phyloP scores from a whole-genome alignment of 2,797 vertebrate species.

The Clarias pachynema region DNA sequence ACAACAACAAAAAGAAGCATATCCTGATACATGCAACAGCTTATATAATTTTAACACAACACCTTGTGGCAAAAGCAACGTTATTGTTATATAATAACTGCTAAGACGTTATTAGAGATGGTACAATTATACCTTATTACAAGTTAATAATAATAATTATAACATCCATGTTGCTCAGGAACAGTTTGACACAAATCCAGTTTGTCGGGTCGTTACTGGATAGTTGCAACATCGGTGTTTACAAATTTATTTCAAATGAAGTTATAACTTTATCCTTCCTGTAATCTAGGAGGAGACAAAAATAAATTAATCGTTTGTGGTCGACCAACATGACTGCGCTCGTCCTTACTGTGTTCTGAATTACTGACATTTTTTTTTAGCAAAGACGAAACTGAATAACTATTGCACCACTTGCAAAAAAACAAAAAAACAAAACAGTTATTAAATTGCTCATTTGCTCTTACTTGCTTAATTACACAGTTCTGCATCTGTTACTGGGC shows the following conservation, averaged over 20 bases:
- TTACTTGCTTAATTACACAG: not conserved
- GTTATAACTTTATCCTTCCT: not conserved
- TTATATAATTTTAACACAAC: too few relatives aligned
- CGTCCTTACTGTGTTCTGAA: not conserved
- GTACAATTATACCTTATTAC: too few relatives aligned
- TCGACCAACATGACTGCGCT: not conserved
- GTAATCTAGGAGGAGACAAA: not conserved
- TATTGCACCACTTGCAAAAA: not conserved
- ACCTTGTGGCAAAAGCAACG: too few relatives aligned
- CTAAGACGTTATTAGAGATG: too few relatives aligned
- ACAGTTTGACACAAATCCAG: not conserved
- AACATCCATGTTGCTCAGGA: too few relatives aligned
- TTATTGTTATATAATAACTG: too few relatives aligned
- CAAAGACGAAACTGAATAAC: not conserved
- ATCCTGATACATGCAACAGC: too few relatives aligned
- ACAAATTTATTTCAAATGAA: not conserved
- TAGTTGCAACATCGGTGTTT: not conserved
- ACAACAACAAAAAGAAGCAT: too few relatives aligned
- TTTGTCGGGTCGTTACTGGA: not conserved
- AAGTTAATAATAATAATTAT: too few relatives aligned
- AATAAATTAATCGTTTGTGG: not conserved
- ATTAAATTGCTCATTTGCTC: not conserved
- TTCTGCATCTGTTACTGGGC: too few relatives aligned
- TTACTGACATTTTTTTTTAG: not conserved
- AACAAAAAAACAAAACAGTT: not conserved